Evolutionary conservation across 1,140 invertebrate genomes (phyloP).

Genomic region (Metopolophium dirhodum): DNA sequence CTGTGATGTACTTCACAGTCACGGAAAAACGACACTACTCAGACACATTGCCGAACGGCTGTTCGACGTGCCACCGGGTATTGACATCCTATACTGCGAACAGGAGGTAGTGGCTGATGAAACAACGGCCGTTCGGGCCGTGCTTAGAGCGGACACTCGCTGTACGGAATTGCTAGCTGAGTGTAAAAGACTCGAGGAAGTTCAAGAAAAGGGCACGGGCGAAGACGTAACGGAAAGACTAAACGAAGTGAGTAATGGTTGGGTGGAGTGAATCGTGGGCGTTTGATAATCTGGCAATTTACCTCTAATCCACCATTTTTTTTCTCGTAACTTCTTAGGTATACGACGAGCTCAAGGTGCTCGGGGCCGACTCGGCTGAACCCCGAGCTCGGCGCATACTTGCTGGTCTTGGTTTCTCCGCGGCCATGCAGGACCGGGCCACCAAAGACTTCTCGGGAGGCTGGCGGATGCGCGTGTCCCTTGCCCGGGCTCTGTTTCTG

Average conservation of each 20-base stretch:
- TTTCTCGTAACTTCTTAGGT: conserved; percentile 67
- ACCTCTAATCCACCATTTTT: neutral
- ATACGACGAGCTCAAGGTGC: conserved; percentile 94
- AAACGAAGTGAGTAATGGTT: conserved; percentile 73
- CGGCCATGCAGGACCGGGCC: conserved; percentile 91
- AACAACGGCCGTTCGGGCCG: conserved; percentile 87
- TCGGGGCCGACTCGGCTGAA: conserved; percentile 96
- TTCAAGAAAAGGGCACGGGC: conserved; percentile 71
- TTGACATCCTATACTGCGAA: conserved; percentile 98
- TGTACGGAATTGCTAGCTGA: conserved; percentile 82
- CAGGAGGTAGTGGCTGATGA: conserved; percentile 97
- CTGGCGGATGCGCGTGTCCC: conserved; percentile 97
- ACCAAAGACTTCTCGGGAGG: conserved; percentile 98
- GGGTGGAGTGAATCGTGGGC: neutral
- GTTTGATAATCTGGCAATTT: neutral
- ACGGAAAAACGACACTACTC: conserved; percentile 98
- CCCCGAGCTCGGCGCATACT: conserved; percentile 92
- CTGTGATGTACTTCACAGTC: conserved; percentile 66
- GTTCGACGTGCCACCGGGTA: conserved; percentile 93
- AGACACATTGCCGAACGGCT: conserved; percentile 88
- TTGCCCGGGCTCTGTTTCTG: conserved; percentile 87
- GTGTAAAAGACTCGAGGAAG: conserved; percentile 79
- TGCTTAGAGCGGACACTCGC: conserved; percentile 91
- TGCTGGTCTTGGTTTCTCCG: conserved; percentile 94
- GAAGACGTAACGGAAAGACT: conserved; percentile 73